These are phyloP conservation scores for Charadrius vociferus DNA, from an alignment of 2,113 vertebrate genomes.

Conservation along the genomic window DNA sequence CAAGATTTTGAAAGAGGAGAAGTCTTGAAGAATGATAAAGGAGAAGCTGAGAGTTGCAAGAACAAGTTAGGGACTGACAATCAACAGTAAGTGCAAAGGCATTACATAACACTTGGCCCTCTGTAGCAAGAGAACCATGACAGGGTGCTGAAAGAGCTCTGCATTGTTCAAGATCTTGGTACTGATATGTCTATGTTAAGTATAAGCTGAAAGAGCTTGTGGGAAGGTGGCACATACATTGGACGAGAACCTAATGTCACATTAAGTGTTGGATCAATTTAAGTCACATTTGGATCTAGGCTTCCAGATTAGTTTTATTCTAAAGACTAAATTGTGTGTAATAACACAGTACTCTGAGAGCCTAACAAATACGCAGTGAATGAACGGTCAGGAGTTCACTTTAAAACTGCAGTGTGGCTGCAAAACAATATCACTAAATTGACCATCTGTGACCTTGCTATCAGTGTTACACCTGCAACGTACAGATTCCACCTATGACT, in stretches of 20 bases:
- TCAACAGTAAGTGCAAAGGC: neutral
- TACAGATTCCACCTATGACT: neutral
- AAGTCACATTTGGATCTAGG: neutral
- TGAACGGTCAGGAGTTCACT: neutral
- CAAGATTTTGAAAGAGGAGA: neutral
- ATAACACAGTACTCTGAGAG: neutral
- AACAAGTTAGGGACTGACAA: neutral
- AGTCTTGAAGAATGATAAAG: neutral
- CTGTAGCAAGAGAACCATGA: neutral
- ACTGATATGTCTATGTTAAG: neutral
- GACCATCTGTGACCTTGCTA: neutral
- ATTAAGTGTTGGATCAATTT: neutral
- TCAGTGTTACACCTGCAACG: neutral
- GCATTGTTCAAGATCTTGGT: neutral
- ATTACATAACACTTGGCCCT: neutral
- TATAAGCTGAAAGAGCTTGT: neutral
- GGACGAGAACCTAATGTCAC: accelerated
- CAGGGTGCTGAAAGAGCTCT: neutral
- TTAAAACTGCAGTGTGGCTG: neutral
- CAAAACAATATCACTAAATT: neutral
- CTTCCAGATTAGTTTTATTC: neutral
- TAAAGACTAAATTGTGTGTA: neutral
- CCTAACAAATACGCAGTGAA: neutral
- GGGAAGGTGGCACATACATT: neutral
- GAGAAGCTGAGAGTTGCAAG: neutral